Evolutionary conservation across 2,113 vertebrate genomes (phyloP).

Genomic region (Nerophis ophidion): DNA sequence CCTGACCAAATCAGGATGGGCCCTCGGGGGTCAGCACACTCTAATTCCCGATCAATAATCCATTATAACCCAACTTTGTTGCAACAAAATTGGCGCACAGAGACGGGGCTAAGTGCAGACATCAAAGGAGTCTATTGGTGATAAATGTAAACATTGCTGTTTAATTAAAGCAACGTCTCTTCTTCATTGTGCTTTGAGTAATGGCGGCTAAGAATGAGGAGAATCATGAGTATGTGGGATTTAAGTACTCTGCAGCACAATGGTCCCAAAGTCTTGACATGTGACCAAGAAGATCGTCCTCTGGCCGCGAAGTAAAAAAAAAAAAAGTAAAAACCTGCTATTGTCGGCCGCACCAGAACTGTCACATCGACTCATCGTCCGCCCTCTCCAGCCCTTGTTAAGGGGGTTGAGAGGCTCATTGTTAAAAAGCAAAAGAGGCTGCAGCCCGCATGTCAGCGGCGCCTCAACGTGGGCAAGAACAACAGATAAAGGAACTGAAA

Average conservation of each 20-base stretch:
- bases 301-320: constrained; percentile 39
- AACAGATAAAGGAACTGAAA: constrained; percentile 22
- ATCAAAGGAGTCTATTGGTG: constrained; percentile 1
- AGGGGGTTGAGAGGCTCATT: constrained; percentile 65
- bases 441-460: constrained; percentile 46
- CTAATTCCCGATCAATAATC: constrained; percentile 87
- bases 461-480: constrained; percentile 40
- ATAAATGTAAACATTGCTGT: constrained; percentile 7
- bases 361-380: constrained; percentile 71
- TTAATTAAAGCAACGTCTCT: not conserved
- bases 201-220: too few species aligned
- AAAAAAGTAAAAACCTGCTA: constrained; percentile 60
- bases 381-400: constrained; percentile 55
- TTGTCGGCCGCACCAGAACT: constrained; percentile 68
- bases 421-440: constrained; percentile 57
- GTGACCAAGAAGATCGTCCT: constrained; percentile 35
- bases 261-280: constrained; percentile 1
- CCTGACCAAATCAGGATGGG: constrained; percentile 72
- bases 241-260: constrained; percentile 3
- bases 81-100: constrained; percentile 39
- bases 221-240: not conserved
- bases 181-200: too few species aligned
- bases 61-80: constrained; percentile 88
- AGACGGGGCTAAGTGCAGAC: constrained; percentile 14
- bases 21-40: constrained; percentile 78